Evolutionary conservation across 2,113 vertebrate genomes (phyloP).

Genomic region (Muntiacus reevesi): DNA sequence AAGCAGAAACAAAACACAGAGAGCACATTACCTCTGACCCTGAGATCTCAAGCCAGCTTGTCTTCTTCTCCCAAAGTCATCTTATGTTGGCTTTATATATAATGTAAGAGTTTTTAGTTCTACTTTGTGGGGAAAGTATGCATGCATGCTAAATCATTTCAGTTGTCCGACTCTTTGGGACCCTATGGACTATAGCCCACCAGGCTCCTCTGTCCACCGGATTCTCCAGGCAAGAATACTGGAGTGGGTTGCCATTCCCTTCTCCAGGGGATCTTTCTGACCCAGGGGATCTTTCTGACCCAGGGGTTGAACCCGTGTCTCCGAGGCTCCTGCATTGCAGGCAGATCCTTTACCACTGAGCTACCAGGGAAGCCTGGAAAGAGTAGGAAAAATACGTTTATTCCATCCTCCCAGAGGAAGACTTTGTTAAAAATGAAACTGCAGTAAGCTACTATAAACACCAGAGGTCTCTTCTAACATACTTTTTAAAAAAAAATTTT

Average conservation of each 20-base stretch:
- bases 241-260: neutral
- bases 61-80: neutral
- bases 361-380: neutral
- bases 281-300: neutral
- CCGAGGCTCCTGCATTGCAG: neutral
- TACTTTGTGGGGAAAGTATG: neutral
- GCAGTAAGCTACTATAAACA: slow-evolving; percentile 33
- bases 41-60: neutral
- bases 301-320: neutral
- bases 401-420: neutral
- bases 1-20: neutral
- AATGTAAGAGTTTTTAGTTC: neutral
- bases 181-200: neutral
- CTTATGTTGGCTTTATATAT: neutral
- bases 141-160: neutral
- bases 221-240: neutral
- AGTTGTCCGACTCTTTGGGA: neutral
- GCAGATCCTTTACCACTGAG: neutral
- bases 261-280: neutral
- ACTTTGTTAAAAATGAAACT: neutral
- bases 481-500: fast-evolving
- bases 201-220: neutral
- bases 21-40: neutral
- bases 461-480: slow-evolving; percentile 60
- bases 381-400: neutral